Conservation (phyloP, 2,888 invertebrate species). For the Vanessa cardui region DNA sequence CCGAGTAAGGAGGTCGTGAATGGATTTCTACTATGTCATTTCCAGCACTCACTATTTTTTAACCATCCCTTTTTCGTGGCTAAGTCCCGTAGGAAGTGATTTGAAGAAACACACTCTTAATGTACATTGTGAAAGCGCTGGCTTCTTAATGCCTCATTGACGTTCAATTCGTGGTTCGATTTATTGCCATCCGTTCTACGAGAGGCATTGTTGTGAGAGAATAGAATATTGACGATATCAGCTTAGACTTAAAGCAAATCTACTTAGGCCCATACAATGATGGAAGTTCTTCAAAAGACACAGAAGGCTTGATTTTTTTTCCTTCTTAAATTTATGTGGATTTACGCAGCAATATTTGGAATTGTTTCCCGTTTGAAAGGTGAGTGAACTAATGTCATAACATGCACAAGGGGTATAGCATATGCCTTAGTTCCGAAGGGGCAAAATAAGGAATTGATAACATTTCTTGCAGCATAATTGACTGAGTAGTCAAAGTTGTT, state of each 20-base stretch:
- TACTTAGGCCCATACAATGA: conserved; percentile 6
- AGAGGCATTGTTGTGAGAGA: conserved; percentile 69
- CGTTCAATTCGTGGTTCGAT: conserved; percentile 72
- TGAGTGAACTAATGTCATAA: too few relatives aligned
- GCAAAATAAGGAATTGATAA: too few relatives aligned
- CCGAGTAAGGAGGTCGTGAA: conserved; percentile 61
- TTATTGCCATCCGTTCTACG: conserved; percentile 74
- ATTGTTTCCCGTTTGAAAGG: too few relatives aligned
- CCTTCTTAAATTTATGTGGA: background rate
- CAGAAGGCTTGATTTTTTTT: background rate
- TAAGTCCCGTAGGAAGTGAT: conserved; percentile 73
- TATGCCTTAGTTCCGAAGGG: too few relatives aligned
- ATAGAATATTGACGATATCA: conserved; percentile 67
- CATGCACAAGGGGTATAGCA: too few relatives aligned
- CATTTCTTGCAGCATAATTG: too few relatives aligned
- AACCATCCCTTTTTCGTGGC: conserved; percentile 62
- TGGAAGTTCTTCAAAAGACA: conserved; percentile 6
- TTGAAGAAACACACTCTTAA: conserved; percentile 80
- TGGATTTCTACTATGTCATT: conserved; percentile 75
- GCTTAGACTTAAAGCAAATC: conserved; percentile 30
- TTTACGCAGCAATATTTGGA: background rate
- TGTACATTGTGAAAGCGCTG: conserved; percentile 75
- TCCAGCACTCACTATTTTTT: conserved; percentile 75
- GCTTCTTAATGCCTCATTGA: conserved; percentile 76
- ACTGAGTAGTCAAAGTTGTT: too few relatives aligned